Conservation (phyloP, 2,113 vertebrate species). For the Hippocampus barbouri region DNA sequence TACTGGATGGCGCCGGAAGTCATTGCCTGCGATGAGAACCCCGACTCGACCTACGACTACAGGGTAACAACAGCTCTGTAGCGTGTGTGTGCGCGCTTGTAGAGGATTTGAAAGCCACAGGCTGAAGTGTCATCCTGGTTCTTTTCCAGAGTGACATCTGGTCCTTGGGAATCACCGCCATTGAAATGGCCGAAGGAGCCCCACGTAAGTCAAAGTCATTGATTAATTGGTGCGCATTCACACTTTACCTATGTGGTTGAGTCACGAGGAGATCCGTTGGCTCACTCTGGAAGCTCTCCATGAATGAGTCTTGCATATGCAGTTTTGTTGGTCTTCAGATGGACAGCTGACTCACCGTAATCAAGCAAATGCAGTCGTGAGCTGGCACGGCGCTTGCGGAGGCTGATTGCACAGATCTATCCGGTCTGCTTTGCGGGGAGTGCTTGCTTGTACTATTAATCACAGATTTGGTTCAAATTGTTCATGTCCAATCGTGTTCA, state of each 20-base stretch:
- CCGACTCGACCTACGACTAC: conserved; percentile 90
- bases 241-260: not conserved
- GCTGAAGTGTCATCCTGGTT: conserved; percentile 14
- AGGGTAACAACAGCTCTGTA: conserved; percentile 67
- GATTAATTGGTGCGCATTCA: not conserved
- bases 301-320: conserved; percentile 52
- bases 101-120: not conserved
- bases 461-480: conserved; percentile 19
- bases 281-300: conserved; percentile 19
- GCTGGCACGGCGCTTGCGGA: conserved; percentile 54
- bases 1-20: conserved; percentile 96
- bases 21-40: conserved; percentile 92
- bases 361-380: conserved; percentile 60
- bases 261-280: conserved; percentile 2
- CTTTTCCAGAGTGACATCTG: conserved; percentile 85
- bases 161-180: conserved; percentile 92
- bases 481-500: not conserved
- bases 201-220: conserved; percentile 79
- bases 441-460: conserved; percentile 29
- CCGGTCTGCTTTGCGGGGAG: conserved; percentile 23
- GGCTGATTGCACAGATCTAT: conserved; percentile 44
- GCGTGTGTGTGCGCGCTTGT: conserved; percentile 2
- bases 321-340: conserved; percentile 50
- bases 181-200: conserved; percentile 92
- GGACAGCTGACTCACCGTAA: conserved; percentile 62